These are phyloP conservation scores for Torymus auratus DNA, from an alignment of 2,888 invertebrate genomes.

Conservation along the genomic window DNA sequence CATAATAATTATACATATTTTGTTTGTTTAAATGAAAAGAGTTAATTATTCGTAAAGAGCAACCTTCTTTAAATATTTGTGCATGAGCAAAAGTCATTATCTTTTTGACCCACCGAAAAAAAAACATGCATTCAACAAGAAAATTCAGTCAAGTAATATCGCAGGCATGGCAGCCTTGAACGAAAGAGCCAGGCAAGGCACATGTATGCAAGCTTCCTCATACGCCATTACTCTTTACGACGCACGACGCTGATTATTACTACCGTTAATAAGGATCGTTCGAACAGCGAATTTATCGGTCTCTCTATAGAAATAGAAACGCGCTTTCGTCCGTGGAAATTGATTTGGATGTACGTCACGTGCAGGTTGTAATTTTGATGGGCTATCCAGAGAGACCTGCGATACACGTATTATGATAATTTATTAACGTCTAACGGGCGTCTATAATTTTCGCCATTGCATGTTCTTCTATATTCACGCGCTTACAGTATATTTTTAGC, in stretches of 20 bases:
- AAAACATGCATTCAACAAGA: background rate
- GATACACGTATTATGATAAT: slow-evolving; percentile 35
- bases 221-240: slow-evolving; percentile 30
- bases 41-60: too few species aligned
- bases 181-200: slow-evolving; percentile 5
- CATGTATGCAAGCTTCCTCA: slow-evolving; percentile 17
- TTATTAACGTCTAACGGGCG: slow-evolving; percentile 30
- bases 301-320: slow-evolving; percentile 10
- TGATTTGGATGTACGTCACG: slow-evolving; percentile 31
- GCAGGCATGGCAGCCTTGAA: slow-evolving; percentile 27
- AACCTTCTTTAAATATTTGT: too few species aligned
- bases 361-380: slow-evolving; percentile 34
- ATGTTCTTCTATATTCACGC: too few species aligned
- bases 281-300: slow-evolving; percentile 41
- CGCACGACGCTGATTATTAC: slow-evolving; percentile 44
- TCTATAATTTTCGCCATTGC: background rate
- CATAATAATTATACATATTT: too few species aligned
- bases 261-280: slow-evolving; percentile 44
- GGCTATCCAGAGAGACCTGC: background rate
- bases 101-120: too few species aligned
- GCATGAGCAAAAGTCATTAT: too few species aligned
- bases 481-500: too few species aligned
- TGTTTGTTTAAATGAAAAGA: too few species aligned
- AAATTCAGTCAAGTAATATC: background rate
- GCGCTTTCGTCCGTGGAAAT: slow-evolving; percentile 19